Evolutionary conservation across 1,140 invertebrate species (phyloP).

Genomic region (Lamellibrachia luymesi): DNA sequence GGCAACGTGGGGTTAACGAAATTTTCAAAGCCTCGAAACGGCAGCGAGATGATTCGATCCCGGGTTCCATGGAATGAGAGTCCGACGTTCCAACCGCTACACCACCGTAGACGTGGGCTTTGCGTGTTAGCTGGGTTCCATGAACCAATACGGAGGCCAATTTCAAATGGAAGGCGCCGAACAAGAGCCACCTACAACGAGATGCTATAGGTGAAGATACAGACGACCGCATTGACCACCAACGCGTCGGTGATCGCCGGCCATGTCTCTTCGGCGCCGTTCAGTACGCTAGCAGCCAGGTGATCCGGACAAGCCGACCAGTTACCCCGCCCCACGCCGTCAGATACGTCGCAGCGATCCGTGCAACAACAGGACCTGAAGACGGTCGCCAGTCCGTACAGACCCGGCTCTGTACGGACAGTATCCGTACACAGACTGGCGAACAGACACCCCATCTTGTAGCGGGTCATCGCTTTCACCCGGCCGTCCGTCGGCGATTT

Average conservation of each 20-base stretch:
- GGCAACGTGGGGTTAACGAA: no score
- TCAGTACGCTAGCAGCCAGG: background rate
- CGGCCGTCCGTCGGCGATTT: background rate
- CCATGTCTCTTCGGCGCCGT: background rate
- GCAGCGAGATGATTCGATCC: no score
- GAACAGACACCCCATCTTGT: conserved; percentile 3
- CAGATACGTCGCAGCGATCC: background rate
- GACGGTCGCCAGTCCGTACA: background rate
- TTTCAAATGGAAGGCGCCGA: background rate
- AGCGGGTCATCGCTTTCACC: background rate
- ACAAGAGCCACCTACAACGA: background rate
- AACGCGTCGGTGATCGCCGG: background rate
- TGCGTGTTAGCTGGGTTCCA: background rate
- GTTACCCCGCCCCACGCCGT: background rate
- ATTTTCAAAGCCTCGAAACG: no score
- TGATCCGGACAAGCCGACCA: background rate
- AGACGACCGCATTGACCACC: background rate
- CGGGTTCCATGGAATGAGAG: no score
- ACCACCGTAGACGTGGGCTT: no score
- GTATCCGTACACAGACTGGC: background rate
- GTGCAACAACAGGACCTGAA: background rate
- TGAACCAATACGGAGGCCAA: background rate
- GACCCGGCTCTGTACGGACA: background rate
- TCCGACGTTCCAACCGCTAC: no score
- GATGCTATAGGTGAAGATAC: background rate